These are phyloP conservation scores for Haplochromis burtoni DNA, from an alignment of 2,113 vertebrate species.

Conservation along the genomic window DNA sequence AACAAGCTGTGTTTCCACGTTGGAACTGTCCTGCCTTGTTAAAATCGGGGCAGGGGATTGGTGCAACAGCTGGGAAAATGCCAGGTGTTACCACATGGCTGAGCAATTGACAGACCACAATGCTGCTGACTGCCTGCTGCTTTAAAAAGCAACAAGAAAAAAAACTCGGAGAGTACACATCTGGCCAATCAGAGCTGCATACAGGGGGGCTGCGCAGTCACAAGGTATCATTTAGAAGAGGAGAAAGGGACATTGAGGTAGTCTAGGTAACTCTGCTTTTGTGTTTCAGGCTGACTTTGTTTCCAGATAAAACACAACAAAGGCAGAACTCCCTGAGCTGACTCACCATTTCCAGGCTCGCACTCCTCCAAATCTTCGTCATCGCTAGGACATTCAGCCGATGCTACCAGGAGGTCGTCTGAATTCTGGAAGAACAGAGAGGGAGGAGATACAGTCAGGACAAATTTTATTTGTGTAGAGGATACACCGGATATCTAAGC, in stretches of 20 bases:
- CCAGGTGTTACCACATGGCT: conserved; percentile 16
- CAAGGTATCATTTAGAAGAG: background rate
- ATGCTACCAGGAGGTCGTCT: conserved; percentile 89
- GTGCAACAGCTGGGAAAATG: conserved; percentile 33
- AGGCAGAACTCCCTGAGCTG: conserved; percentile 52
- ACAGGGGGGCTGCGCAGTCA: conserved; percentile 1
- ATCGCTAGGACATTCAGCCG: conserved; percentile 91
- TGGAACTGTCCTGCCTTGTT: conserved; percentile 30
- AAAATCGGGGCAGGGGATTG: conserved; percentile 10
- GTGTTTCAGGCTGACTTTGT: background rate
- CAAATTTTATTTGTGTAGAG: background rate
- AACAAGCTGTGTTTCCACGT: conserved; percentile 5
- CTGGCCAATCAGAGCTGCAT: conserved; percentile 52
- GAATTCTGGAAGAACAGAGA: conserved; percentile 76
- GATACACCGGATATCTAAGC: background rate
- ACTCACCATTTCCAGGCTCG: conserved; percentile 93
- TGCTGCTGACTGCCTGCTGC: background rate
- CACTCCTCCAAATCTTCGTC: conserved; percentile 95
- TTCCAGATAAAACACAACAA: background rate
- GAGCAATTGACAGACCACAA: background rate
- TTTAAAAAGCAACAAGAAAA: background rate
- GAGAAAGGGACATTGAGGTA: background rate
- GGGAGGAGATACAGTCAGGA: background rate
- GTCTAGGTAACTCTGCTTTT: background rate
- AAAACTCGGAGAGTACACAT: background rate